Evolutionary conservation across 2,113 vertebrate genomes (phyloP).

Genomic region (Notechis scutatus): DNA sequence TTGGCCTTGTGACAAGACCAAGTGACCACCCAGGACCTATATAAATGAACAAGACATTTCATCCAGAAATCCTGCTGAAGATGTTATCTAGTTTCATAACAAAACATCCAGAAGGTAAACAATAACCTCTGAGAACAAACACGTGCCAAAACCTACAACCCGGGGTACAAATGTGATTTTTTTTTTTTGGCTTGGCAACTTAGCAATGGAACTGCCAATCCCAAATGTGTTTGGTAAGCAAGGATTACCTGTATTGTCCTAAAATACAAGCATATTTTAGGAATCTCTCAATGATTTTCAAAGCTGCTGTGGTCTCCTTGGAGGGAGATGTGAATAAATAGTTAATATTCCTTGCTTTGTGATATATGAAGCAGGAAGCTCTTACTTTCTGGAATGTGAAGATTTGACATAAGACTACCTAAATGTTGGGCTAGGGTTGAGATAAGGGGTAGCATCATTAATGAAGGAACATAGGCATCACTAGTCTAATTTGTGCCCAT

Average conservation of each 20-base stretch:
- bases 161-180: background rate
- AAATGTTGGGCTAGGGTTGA: background rate
- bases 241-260: background rate
- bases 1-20: background rate
- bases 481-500: background rate
- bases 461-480: background rate
- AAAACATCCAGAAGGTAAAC: background rate
- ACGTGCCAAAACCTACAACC: background rate
- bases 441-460: background rate
- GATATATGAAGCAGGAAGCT: background rate
- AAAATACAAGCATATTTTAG: background rate
- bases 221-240: background rate
- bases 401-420: background rate
- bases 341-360: background rate
- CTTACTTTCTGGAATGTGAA: background rate
- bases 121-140: background rate
- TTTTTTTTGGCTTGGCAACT: background rate
- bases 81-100: background rate
- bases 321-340: background rate
- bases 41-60: background rate
- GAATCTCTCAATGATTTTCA: background rate
- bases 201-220: background rate
- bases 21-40: background rate
- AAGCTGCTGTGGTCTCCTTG: background rate
- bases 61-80: background rate